These are phyloP conservation scores for Ochropleura leucogaster DNA, from an alignment of 2,888 invertebrate species.

Conservation along the genomic window DNA sequence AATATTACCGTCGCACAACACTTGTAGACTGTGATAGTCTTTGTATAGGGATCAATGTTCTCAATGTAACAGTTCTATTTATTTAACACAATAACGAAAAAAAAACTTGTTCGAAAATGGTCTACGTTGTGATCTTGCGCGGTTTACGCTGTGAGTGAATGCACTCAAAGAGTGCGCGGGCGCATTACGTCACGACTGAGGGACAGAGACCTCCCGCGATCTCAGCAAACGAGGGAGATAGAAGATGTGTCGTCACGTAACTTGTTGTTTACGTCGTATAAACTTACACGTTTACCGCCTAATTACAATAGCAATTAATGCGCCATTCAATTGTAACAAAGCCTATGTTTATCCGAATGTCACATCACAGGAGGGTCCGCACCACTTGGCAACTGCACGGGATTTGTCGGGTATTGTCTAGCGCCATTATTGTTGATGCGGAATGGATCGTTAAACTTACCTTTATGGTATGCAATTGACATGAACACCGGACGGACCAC, in stretches of 20 bases:
- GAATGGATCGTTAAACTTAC: slow-evolving; percentile 74
- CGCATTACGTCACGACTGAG: slow-evolving; percentile 77
- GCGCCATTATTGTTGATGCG: slow-evolving; percentile 68
- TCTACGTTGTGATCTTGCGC: slow-evolving; percentile 76
- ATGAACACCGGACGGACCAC: slow-evolving; percentile 65
- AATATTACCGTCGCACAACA: slow-evolving; percentile 64
- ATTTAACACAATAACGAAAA: slow-evolving; percentile 45
- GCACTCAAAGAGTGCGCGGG: slow-evolving; percentile 79
- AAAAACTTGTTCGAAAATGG: slow-evolving; percentile 40
- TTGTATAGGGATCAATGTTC: slow-evolving; percentile 13
- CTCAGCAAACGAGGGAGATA: slow-evolving; percentile 68
- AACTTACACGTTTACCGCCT: slow-evolving; percentile 68
- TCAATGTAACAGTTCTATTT: slow-evolving; percentile 28
- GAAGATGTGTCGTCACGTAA: slow-evolving; percentile 70
- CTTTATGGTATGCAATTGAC: slow-evolving; percentile 62
- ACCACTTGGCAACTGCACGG: slow-evolving; percentile 66
- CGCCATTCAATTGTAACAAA: slow-evolving; percentile 67
- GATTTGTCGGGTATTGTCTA: slow-evolving; percentile 68
- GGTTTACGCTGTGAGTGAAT: slow-evolving; percentile 86
- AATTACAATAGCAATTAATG: slow-evolving; percentile 78
- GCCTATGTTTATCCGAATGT: slow-evolving; percentile 52
- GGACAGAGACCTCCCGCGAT: slow-evolving; percentile 70
- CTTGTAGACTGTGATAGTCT: slow-evolving; percentile 45
- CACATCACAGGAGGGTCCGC: slow-evolving; percentile 57
- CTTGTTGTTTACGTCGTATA: slow-evolving; percentile 73